phyloP scores from a whole-genome alignment of 2,797 vertebrate genomes.

The Girardinus metallicus region DNA sequence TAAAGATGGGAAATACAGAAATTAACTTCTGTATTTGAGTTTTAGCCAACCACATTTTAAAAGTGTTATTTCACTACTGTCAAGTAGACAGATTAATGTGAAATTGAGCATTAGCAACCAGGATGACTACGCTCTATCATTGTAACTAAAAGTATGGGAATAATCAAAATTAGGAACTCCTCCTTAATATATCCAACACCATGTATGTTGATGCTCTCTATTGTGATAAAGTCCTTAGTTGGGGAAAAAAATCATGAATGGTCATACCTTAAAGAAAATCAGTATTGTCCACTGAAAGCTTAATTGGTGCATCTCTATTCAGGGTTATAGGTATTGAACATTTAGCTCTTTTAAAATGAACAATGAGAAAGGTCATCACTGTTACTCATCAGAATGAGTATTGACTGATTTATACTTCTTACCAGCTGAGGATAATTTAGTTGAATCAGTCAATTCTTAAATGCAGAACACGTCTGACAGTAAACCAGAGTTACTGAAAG shows the following conservation, averaged over 20 bases:
- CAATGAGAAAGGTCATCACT: constrained; percentile 42
- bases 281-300: not conserved
- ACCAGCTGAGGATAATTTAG: constrained; percentile 62
- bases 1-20: constrained; percentile 25
- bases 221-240: not conserved
- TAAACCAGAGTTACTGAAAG: constrained; percentile 27
- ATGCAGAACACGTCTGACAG: constrained; percentile 59
- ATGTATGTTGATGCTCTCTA: not conserved
- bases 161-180: not conserved
- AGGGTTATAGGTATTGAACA: constrained; percentile 25
- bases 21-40: constrained; percentile 26
- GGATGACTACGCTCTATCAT: not conserved
- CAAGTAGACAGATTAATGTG: not conserved
- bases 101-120: not conserved
- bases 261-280: not conserved
- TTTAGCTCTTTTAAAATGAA: constrained; percentile 41
- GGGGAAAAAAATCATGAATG: not conserved
- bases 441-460: constrained; percentile 68
- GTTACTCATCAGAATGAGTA: constrained; percentile 61
- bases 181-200: not conserved
- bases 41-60: constrained; percentile 4
- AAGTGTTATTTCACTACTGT: not conserved
- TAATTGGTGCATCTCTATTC: not conserved
- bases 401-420: constrained; percentile 69
- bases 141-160: not conserved